Base-by-base conservation (phyloP, 2,888 invertebrate genomes). In the Homarus gammarus region DNA sequence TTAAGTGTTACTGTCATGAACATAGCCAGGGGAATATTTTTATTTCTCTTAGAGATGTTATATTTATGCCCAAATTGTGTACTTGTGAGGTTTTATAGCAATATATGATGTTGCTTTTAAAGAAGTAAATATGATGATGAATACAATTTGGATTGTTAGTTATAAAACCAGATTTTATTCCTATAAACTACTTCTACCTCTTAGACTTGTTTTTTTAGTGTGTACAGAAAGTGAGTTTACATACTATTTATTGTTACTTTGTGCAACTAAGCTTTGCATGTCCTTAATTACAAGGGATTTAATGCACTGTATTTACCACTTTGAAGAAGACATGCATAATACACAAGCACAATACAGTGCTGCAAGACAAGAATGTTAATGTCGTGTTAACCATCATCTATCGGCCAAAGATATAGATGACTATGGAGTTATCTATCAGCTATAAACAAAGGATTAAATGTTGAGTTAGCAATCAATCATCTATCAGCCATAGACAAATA, bases 101-200 rank as follows among this genome's bases (percentile, higher is more conserved):
- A 6, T 64, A 27, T 8, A 8, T 64, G 3, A 27, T n/a, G 27
- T 64, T n/a, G 27, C 3, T 64, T 64, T 64, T 64, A 27, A 64
- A 5, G 61, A 64, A 64, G 27, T 64, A 27, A 64, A 64, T 27
- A 27, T 56, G 56, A 56, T 56, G 12, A 64, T 64, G 51, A 56
- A 56, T 56, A 56, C 22, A 56, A 56, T 56, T 56, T 56, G 51
- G 51, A 56, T 10, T 56, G 51, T 56, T 56, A 15, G 51, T 56
- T 56, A 18, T 22, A 56, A 56, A 56, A 56, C 18, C 51, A 56
- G 51, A 56, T 56, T 56, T 64, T 64, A 64, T 64, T 64, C 61
- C 61, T 64, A 6, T 64, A 27, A 64, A 64, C 61, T 27, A n/a
- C n/a, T 64, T 64, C 27, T 64, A 64, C 61, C 61, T 64, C 27